Evolutionary conservation across 1,140 invertebrate genomes (phyloP), one percentile per base, ranked within the genome.

Genomic region (Zaprionus ornatus): DNA sequence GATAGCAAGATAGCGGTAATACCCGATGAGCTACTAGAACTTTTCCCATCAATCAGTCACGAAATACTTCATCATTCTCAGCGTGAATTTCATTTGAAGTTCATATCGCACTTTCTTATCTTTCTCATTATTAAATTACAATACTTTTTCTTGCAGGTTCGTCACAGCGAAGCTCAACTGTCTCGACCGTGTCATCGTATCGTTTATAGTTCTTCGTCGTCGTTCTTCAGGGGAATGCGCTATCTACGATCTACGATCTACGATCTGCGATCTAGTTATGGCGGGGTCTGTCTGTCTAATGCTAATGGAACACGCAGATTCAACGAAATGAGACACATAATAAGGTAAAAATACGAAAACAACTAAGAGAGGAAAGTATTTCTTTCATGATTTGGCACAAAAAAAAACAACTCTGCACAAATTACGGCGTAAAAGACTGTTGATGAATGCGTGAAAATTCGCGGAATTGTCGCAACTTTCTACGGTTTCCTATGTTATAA

Each of bases 351-450:
- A 32, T 32, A n/a, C 19, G 23, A 42, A 2, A 17, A 13, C 25
- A n/a, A 1, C 17, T 17, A 37, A 37, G 4, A 37, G 35, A 37
- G n/a, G 17, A 13, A 56, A 32, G 56, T 12, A 42, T 42, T 71
- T 45, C 19, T 35, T 45, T 63, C 29, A 56, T 55, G 15, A 35
- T 71, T 71, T 71, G 68, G 68, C 59, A 71, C 60, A 56, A 56
- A 25, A 17, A 3, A 56, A 70, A 61, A 62, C 35, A 48, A 62
- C 10, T 62, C 35, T 37, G 50, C 35, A 56, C 52, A 71, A 71
- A 64, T 10, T 42, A 50, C 45, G 19, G 45, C 45, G 37, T 29
- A 48, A 48, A 32, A 29, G 10, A 32, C 3, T 3, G 7, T 10
- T 32, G 29, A 32, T 32, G 29, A 32, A 32, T 32, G 29, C 29